Evolutionary conservation across 2,113 vertebrate species (phyloP).

Genomic region (Trichomycterus rosablanca): DNA sequence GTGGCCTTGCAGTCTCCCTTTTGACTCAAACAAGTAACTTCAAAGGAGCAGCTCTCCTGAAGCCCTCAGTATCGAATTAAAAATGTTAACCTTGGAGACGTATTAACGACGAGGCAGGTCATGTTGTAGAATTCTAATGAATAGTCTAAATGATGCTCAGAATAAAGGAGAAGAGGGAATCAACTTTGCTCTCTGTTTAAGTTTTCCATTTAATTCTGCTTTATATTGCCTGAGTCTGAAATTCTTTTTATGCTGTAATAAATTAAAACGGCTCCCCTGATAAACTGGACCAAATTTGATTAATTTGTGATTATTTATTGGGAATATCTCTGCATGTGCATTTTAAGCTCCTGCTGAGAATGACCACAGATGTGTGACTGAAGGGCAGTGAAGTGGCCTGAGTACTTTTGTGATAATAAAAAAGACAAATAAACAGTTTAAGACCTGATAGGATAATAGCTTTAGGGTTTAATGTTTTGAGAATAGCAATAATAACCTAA

Average conservation of each 20-base stretch:
- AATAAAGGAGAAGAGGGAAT: conserved; percentile 38
- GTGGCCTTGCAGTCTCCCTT: conserved; percentile 66
- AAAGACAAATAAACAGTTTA: conserved; percentile 7
- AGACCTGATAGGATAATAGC: no score
- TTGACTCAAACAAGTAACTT: conserved; percentile 71
- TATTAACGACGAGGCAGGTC: conserved; percentile 60
- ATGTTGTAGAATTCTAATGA: conserved; percentile 68
- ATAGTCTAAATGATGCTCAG: conserved; percentile 48
- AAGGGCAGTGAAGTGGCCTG: not conserved
- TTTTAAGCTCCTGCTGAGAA: not conserved
- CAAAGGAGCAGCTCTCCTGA: conserved; percentile 67
- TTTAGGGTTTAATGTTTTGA: no score
- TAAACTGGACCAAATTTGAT: conserved; percentile 13
- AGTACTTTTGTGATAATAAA: not conserved
- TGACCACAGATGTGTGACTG: not conserved
- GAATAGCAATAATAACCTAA: no score
- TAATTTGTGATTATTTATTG: conserved; percentile 12
- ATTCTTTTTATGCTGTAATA: conserved; percentile 27
- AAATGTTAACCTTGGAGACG: conserved; percentile 76
- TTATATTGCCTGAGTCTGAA: conserved; percentile 30
- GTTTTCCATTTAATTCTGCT: conserved; percentile 25
- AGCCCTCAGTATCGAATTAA: conserved; percentile 72
- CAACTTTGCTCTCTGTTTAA: conserved; percentile 22
- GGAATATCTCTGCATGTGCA: conserved; percentile 6
- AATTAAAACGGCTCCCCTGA: conserved; percentile 15